Evolutionary conservation across 1,140 invertebrate genomes (phyloP).

Genomic region (Formica selysi): DNA sequence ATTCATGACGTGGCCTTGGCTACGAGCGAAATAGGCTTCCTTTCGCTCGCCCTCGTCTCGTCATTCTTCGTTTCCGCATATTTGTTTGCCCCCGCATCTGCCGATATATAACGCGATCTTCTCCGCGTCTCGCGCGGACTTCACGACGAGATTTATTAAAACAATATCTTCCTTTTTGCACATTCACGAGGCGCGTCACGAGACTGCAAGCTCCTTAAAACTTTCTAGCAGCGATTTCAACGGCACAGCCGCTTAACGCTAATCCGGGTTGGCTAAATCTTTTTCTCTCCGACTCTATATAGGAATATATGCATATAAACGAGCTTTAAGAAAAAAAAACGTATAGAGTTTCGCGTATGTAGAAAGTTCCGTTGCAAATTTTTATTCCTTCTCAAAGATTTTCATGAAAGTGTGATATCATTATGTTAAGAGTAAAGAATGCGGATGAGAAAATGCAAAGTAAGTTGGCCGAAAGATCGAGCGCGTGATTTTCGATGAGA

Average conservation of each 20-base stretch:
- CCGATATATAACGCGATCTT: conserved; percentile 36
- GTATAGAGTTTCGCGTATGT: neutral
- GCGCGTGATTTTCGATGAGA: conserved; percentile 21
- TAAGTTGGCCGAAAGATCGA: neutral
- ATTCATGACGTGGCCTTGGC: conserved; percentile 67
- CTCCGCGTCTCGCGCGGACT: conserved; percentile 13
- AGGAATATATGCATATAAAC: conserved; percentile 11
- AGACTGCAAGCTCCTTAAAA: conserved; percentile 24
- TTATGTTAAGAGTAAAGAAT: conserved; percentile 36
- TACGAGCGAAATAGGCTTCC: conserved; percentile 45
- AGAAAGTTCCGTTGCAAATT: neutral
- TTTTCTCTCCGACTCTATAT: neutral
- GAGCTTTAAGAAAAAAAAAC: neutral
- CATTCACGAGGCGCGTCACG: neutral
- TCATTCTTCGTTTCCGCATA: conserved; percentile 21
- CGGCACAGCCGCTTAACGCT: conserved; percentile 16
- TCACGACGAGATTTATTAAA: conserved; percentile 38
- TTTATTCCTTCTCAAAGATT: neutral
- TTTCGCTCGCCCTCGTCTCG: conserved; percentile 31
- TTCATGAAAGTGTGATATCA: neutral
- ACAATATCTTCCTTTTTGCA: conserved; percentile 3
- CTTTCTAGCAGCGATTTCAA: conserved; percentile 1
- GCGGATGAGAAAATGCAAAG: conserved; percentile 30
- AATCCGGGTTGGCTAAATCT: conserved; percentile 24
- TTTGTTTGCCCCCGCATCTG: conserved; percentile 6